Evolutionary conservation across 2,113 vertebrate genomes (phyloP).

Genomic region (Oreochromis tanganicae): DNA sequence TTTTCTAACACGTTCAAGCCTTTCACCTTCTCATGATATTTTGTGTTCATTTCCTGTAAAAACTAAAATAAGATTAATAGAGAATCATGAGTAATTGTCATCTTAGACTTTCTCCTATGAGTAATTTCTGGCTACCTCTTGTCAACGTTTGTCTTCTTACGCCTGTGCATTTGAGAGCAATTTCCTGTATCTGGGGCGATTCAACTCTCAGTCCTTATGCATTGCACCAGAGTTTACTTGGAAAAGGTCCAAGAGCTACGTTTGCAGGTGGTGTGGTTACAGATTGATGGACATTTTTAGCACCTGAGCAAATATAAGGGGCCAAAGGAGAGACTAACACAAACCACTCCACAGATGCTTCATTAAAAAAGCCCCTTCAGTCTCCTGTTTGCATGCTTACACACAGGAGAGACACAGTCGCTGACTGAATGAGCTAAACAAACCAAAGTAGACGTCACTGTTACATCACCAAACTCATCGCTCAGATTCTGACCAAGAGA

Average conservation of each 20-base stretch:
- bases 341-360: neutral
- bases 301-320: conserved; percentile 1
- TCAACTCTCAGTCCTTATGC: conserved; percentile 13
- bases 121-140: conserved; percentile 18
- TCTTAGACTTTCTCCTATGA: neutral
- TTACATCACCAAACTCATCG: neutral
- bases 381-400: neutral
- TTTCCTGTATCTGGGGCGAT: conserved; percentile 42
- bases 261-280: conserved; percentile 2
- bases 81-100: conserved; percentile 15
- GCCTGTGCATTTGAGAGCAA: conserved; percentile 24
- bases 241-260: conserved; percentile 1
- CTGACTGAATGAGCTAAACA: neutral
- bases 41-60: neutral
- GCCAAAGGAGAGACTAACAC: neutral
- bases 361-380: neutral
- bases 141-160: neutral
- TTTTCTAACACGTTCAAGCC: neutral
- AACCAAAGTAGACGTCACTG: neutral
- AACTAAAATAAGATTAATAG: neutral
- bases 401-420: neutral
- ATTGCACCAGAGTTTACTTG: conserved; percentile 2
- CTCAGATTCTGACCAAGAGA: neutral
- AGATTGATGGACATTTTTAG: conserved; percentile 26
- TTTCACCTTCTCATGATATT: neutral